Base-by-base conservation (phyloP, 1,140 invertebrate species). In the Drosophila chauvacae region DNA sequence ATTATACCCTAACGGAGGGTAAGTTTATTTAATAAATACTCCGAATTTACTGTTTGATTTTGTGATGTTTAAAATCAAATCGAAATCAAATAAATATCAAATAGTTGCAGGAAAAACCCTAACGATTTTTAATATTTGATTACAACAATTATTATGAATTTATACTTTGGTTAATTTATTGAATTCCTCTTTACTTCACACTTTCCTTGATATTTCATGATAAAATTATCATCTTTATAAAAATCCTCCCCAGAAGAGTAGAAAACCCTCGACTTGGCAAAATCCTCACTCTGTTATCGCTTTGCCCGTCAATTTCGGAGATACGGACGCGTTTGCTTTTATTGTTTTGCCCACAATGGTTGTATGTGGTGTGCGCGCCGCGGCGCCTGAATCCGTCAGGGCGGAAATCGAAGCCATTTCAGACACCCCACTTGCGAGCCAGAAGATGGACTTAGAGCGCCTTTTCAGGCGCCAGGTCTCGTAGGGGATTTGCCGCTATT, bases 321-420 rank as follows among this genome's bases (percentile, higher is more conserved):
- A 80, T 81, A 73, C 56, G 60, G 7, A 77, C 65, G 51, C 79
- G 73, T 65, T 76, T 80, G 63, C 57, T 73, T 86, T 86, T 86
- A 86, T 86, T 86, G 83, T 88, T 88, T 76, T 57, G 68, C 44
- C 62, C 64, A 65, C 69, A 44, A 61, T 55, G 61, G 60, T 30
- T 60, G 10, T 60, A 13, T 10, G 61, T 1, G 23, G 39, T 16
- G 23, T 48, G 23, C 4, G 47, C 4, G 14, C 0, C 23, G 26
- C 7, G 35, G 35, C 26, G 41, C 44, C 47, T 68, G 63, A 78
- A 84, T 88, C 74, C 81, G 77, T 79, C 78, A 90, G 55, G 72
- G 66, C 41, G 50, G 41, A 77, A 60, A 77, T 69, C 56, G 56
- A 77, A 77, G 55, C 42, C 61, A 76, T 76, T 76, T 58, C 53